Evolutionary conservation across 2,113 vertebrate species (phyloP), one percentile per base, ranked within the genome.

Genomic region (Stomatorhinus ivindoensis): DNA sequence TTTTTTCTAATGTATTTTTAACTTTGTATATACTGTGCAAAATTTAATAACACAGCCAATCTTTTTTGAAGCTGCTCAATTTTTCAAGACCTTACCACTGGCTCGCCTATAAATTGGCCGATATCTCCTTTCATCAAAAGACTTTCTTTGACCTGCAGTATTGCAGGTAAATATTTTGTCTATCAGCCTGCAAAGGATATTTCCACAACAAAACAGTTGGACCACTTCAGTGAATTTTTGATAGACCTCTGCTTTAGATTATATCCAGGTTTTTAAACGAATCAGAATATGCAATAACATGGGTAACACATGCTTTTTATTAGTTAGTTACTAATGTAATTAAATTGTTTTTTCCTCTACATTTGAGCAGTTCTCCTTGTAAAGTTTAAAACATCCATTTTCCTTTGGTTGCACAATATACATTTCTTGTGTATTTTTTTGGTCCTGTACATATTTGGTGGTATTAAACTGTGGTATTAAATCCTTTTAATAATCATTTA

Each of bases 401-500:
- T 73, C 46, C n/a, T 15, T 31, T 55, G 86, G 24, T 39, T 53
- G 42, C 19, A 24, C 55, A 44, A n/a, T 42, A 47, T 88, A 27
- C n/a, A 69, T 46, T 88, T 31, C 4, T 87, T 55, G 31, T 65
- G 15, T 42, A 3, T 21, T 84, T 46, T 19, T 47, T 47, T 84
- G 4, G 44, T 84, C 44, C 21, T 6, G 35, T 80, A 84, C 42
- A 84, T 84, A 84, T 47, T 47, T 84, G 42, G 39, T 21, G 50
- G 11, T 53, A 82, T 48, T 35, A 88, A 46, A 76, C 35, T 42
- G 17, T 19, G 15, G 15, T 80, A 42, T 87, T 61, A 87, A 39
- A 42, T 82, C 48, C 35, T 89, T 83, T 82, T 44, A 55, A 51
- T 88, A 80, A 44, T 53, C 69, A 44, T 84, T 58, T 89, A 55